These are phyloP conservation scores for Sphenodon punctatus DNA, from an alignment of 2,797 vertebrate species.

Conservation along the genomic window DNA sequence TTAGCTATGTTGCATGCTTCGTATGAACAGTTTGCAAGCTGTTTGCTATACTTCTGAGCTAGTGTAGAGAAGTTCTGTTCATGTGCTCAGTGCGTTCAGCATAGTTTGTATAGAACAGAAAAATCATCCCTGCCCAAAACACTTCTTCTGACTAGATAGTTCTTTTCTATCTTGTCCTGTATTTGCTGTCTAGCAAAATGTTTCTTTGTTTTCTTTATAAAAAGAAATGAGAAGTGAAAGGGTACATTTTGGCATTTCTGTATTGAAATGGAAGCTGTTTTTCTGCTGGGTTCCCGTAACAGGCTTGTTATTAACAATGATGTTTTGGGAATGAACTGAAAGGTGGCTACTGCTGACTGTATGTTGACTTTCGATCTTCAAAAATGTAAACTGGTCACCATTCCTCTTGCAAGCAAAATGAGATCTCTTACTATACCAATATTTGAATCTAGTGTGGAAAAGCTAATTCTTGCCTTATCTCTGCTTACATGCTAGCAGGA, in stretches of 20 bases:
- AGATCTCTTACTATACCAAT: neutral
- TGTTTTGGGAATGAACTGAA: constrained; percentile 12
- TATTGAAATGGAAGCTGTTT: neutral
- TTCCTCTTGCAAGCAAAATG: neutral
- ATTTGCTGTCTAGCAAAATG: constrained; percentile 14
- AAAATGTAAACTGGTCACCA: neutral
- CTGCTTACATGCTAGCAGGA: neutral
- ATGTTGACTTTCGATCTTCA: constrained; percentile 16
- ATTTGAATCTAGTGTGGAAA: neutral
- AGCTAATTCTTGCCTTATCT: constrained; percentile 4
- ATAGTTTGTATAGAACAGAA: too few relatives aligned
- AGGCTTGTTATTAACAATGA: constrained; percentile 6
- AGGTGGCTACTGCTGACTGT: constrained; percentile 30
- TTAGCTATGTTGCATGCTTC: too few relatives aligned
- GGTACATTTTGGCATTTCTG: constrained; percentile 14
- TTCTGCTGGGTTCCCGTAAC: neutral
- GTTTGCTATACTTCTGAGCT: too few relatives aligned
- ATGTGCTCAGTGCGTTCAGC: too few relatives aligned
- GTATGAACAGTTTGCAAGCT: too few relatives aligned
- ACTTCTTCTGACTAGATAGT: constrained; percentile 33
- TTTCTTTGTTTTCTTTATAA: constrained; percentile 3
- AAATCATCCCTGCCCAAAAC: neutral
- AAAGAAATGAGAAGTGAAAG: constrained; percentile 21
- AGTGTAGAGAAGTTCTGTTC: too few relatives aligned
- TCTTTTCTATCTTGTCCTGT: neutral